phyloP scores from a whole-genome alignment of 2,888 invertebrate species.

The Lasioglossum leucozonium region DNA sequence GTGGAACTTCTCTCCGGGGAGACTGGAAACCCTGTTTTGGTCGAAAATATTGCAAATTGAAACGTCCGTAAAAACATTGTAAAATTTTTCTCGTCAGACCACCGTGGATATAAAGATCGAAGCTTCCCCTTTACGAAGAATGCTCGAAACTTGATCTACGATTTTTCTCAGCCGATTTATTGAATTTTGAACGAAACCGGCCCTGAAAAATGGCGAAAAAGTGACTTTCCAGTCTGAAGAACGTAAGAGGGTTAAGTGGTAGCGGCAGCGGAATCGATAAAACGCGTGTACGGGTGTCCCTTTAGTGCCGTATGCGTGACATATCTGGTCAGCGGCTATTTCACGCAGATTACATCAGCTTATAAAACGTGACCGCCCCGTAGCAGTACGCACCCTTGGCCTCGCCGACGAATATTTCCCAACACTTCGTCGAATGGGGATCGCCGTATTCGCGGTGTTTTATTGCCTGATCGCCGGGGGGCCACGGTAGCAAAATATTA shows the following conservation, averaged over 20 bases:
- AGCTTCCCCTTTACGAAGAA: too few relatives aligned
- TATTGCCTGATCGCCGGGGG: slow-evolving; percentile 39
- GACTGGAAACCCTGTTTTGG: too few relatives aligned
- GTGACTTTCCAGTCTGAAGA: neutral
- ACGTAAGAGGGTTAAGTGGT: neutral
- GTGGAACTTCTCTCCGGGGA: too few relatives aligned
- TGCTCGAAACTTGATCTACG: too few relatives aligned
- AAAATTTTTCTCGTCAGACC: too few relatives aligned
- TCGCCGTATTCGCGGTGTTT: slow-evolving; percentile 50
- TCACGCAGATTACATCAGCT: slow-evolving; percentile 45
- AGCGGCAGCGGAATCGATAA: neutral
- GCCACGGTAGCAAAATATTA: slow-evolving; percentile 62
- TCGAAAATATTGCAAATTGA: too few relatives aligned
- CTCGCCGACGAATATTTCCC: slow-evolving; percentile 33
- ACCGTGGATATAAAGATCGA: too few relatives aligned
- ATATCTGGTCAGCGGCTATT: neutral
- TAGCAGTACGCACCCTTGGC: slow-evolving; percentile 11
- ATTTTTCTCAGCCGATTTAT: too few relatives aligned
- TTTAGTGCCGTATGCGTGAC: slow-evolving; percentile 1
- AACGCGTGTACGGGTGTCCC: too few relatives aligned
- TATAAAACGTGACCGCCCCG: slow-evolving; percentile 16
- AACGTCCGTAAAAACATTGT: too few relatives aligned
- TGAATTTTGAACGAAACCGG: too few relatives aligned
- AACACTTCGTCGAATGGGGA: slow-evolving; percentile 33
- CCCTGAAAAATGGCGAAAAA: neutral